Percentiles rank a stretch among this genome's conserved stretches.
These are phyloP conservation scores for Ursus arctos DNA, from an alignment of 2,113 vertebrate genomes.

Conservation along the genomic window DNA sequence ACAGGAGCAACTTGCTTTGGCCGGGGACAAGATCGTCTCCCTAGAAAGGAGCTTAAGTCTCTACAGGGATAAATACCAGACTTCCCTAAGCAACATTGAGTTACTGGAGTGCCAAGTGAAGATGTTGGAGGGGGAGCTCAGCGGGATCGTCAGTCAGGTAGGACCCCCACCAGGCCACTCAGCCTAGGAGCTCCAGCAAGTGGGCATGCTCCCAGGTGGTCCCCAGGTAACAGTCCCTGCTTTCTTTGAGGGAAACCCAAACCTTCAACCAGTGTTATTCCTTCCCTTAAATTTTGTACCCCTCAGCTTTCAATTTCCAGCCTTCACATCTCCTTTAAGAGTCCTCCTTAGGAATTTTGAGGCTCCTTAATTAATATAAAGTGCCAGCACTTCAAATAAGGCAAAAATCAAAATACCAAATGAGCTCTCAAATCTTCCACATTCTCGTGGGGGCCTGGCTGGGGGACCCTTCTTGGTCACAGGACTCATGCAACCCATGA, in stretches of 20 bases:
- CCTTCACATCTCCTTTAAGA: slow-evolving; percentile 2
- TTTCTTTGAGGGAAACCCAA: not conserved
- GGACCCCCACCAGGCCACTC: not conserved
- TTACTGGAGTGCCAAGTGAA: slow-evolving; percentile 85
- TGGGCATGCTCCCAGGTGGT: not conserved
- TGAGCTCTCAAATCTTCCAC: not conserved
- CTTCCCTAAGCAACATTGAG: slow-evolving; percentile 83
- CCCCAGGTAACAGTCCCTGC: not conserved
- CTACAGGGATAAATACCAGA: slow-evolving; percentile 88
- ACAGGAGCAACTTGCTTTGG: slow-evolving; percentile 78
- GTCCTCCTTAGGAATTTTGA: not conserved
- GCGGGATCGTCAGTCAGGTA: slow-evolving; percentile 86
- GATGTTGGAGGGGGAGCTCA: slow-evolving; percentile 84
- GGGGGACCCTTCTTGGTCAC: not conserved
- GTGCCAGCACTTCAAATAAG: not conserved
- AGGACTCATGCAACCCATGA: not conserved
- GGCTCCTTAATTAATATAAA: not conserved
- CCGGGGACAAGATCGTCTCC: slow-evolving; percentile 79
- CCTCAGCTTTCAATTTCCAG: not conserved
- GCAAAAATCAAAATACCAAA: not conserved
- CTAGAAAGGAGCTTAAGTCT: slow-evolving; percentile 85
- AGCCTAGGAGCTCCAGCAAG: not conserved
- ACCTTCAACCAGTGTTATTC: not conserved
- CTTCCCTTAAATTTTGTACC: not conserved
- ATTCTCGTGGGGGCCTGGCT: not conserved